Percentiles rank a stretch among this genome's conserved stretches.
These are phyloP conservation scores for Planiliza haematocheilus DNA, from an alignment of 2,113 vertebrate genomes.

Conservation along the genomic window DNA sequence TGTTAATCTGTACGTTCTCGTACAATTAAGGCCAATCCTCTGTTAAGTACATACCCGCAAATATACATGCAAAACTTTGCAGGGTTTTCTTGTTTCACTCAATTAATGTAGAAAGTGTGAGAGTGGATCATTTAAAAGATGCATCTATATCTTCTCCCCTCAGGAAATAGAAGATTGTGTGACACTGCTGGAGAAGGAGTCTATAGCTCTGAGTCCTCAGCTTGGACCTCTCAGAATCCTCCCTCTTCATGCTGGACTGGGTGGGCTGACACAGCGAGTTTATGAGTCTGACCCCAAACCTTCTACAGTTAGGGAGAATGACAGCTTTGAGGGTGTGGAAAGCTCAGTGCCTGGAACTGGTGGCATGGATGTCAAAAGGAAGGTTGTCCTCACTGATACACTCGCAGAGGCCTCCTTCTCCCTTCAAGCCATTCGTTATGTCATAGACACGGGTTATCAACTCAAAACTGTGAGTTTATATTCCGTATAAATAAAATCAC, in stretches of 20 bases:
- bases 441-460: constrained; percentile 92
- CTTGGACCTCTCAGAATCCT: constrained; percentile 83
- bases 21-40: background rate
- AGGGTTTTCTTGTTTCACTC: background rate
- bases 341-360: constrained; percentile 21
- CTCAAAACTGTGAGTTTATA: constrained; percentile 89
- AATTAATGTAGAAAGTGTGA: background rate
- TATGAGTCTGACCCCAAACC: constrained; percentile 78
- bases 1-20: too few species aligned
- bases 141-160: background rate
- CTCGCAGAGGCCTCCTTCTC: constrained; percentile 93
- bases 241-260: constrained; percentile 82
- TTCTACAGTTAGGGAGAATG: background rate
- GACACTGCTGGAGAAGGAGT: constrained; percentile 83
- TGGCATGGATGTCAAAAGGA: constrained; percentile 69
- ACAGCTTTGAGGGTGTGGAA: background rate
- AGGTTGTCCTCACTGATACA: constrained; percentile 87
- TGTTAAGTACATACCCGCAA: background rate
- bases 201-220: constrained; percentile 77
- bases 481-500: background rate
- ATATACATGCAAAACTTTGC: background rate
- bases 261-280: constrained; percentile 80
- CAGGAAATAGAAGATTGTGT: constrained; percentile 87
- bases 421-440: constrained; percentile 83
- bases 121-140: background rate